Base-by-base conservation (phyloP, 2,888 invertebrate species). In the Melieria omissa region DNA sequence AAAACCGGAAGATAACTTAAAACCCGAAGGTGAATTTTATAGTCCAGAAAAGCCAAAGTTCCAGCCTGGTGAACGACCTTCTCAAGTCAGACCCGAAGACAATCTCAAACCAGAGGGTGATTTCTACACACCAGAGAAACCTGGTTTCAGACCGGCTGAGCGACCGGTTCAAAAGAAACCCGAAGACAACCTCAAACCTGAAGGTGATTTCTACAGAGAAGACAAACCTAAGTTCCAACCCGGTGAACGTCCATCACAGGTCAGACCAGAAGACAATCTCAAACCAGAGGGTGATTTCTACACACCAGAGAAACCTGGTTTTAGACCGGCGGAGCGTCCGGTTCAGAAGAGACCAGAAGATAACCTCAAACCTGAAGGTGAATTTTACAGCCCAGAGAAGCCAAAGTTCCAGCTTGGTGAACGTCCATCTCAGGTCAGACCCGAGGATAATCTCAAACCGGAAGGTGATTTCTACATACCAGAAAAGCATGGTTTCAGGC, bases 241-340 rank as follows among this genome's bases (percentile, higher is more conserved):
- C 2, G 89, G 88, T n/a, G 89, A 89, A 76, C 80, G 88, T 68
- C 85, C 88, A 0, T 80, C 85, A 42, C 84, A 85, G 44, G 86
- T 82, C 0, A 86, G 82, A 72, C 88, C 88, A 0, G 77, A 80
- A n/a, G 89, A 89, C 75, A 90, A 90, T 78, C 79, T 91, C 0
- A 84, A 84, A 73, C 89, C 89, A 0, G 91, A 91, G 80, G 91
- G 91, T 4, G 89, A 90, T 6, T 89, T 89, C 44, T 75, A 83
- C 10, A 62, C 73, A 86, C 90, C 89, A 0, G 85, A 86, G 64
- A 88, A 87, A 71, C 86, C 87, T 0, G 79, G 86, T 64, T 89
- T 86, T 81, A 60, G 74, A 46, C 84, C 86, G 3, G 82, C 80
- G 7, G 87, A 88, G 75, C 75, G 85, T 5, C 83, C 83, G 71